Base-by-base conservation (phyloP, 2,888 invertebrate genomes). In the Polyploca ridens region DNA sequence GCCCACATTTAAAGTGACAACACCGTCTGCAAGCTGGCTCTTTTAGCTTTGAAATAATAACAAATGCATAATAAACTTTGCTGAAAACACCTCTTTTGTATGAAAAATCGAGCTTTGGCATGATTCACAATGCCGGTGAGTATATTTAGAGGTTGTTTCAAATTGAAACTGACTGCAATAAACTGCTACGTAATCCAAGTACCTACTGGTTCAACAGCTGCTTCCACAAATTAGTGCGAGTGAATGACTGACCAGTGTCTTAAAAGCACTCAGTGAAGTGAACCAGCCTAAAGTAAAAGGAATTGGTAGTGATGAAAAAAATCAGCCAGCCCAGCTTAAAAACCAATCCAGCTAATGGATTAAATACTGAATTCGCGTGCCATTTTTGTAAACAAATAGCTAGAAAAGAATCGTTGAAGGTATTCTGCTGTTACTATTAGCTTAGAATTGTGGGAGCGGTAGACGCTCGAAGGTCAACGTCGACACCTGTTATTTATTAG, bases 401-500 rank as follows among this genome's bases (percentile, higher is more conserved):
- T 63, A 64, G 64, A 64, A 66, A 66, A 41, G 11, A 66, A 72
- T 46, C 3, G n/a, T 46, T 10, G 72, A 67, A 62, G 69, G 65
- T 65, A 66, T 74, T 74, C 68, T 72, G 76, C 66, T 68, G 71
- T 66, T 66, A 73, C 78, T 76, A 82, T 85, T 81, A 84, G 71
- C 67, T 64, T 67, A 64, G 62, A 70, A 76, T 75, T 78, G 78
- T 71, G 73, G 80, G 79, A 78, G 81, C 71, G 84, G 79, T 68
- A 62, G 69, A 71, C 72, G 79, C 16, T 54, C 54, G 54, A 87
- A 87, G 87, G 86, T 81, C 83, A 75, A 68, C 76, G 75, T 80
- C 81, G 84, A 84, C 88, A 90, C 88, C 88, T 89, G 86, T 82
- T 86, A 87, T 91, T 90, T 91, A 91, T 92, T 92, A 89, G 90